These are phyloP conservation scores for Rhynchonycteris naso DNA, from an alignment of 2,797 vertebrate genomes.

Conservation along the genomic window DNA sequence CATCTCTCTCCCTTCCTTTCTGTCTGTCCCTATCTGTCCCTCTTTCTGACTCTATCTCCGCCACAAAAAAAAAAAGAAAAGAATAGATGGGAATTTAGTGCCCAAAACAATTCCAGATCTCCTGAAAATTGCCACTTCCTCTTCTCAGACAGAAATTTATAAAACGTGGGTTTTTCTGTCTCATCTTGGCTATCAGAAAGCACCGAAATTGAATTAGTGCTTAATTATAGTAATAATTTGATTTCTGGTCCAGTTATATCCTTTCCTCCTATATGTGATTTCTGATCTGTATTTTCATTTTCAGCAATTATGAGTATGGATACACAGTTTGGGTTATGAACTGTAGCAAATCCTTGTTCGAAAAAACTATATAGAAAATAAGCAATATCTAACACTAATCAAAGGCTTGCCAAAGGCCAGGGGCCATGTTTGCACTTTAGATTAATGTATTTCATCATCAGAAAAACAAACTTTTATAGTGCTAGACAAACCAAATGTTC, in stretches of 20 bases:
- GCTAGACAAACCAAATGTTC: neutral
- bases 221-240: constrained; percentile 65
- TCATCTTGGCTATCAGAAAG: constrained; percentile 58
- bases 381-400: neutral
- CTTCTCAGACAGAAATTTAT: constrained; percentile 48
- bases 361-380: constrained; percentile 24
- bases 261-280: constrained; percentile 21
- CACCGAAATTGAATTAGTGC: constrained; percentile 54
- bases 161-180: constrained; percentile 47
- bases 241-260: constrained; percentile 42
- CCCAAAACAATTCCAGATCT: neutral
- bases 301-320: constrained; percentile 3
- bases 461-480: neutral
- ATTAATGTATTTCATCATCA: neutral
- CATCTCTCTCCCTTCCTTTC: too few species aligned
- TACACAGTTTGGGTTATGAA: neutral
- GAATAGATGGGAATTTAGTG: neutral
- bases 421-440: neutral
- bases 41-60: too few species aligned
- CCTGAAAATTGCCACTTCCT: constrained; percentile 43
- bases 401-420: neutral
- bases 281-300: constrained; percentile 66
- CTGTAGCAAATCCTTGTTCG: neutral
- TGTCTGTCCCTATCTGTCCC: too few species aligned
- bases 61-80: too few species aligned